A percentile compares a stretch with the other conserved stretches of the same genome.
Evolutionary conservation across 2,113 vertebrate species (phyloP).

Genomic region (Gambusia affinis): DNA sequence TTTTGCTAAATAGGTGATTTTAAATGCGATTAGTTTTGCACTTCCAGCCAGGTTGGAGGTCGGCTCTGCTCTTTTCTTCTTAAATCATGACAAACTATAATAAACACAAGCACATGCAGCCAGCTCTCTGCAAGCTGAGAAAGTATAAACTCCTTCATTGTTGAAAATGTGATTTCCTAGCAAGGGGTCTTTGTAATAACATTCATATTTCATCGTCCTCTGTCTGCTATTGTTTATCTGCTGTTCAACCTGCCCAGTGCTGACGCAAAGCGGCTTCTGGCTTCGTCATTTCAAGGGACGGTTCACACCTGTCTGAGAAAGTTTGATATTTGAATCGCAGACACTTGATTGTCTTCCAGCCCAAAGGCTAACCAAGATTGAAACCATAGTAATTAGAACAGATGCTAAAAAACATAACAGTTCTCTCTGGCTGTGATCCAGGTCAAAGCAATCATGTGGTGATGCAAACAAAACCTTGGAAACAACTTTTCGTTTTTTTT

Average conservation of each 20-base stretch:
- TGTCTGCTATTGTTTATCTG: constrained; percentile 8
- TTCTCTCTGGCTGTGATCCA: constrained; percentile 31
- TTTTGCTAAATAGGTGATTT: not conserved
- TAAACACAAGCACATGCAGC: constrained; percentile 51
- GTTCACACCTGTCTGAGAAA: not conserved
- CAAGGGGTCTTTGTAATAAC: constrained; percentile 1
- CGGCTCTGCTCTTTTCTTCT: constrained; percentile 13
- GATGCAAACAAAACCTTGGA: not conserved
- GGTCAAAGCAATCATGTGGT: constrained; percentile 8
- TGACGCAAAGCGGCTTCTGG: not conserved
- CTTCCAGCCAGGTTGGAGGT: constrained; percentile 12
- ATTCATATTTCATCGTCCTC: constrained; percentile 23
- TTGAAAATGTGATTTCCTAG: constrained; percentile 15
- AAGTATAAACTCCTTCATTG: constrained; percentile 30
- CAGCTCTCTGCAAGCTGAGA: constrained; percentile 4
- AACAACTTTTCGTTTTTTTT: too few relatives aligned
- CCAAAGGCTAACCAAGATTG: too few relatives aligned
- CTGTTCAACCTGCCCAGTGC: not conserved
- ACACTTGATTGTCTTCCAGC: too few relatives aligned
- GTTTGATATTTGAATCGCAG: not conserved
- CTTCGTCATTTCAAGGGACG: not conserved
- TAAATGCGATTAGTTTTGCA: not conserved
- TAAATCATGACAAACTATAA: constrained; percentile 38
- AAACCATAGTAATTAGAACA: not conserved
- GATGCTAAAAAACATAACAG: not conserved